A percentile compares a stretch with the other conserved stretches of the same genome.
These are phyloP conservation scores for Gephyroberyx darwinii DNA, from an alignment of 2,797 vertebrate genomes.

Conservation along the genomic window DNA sequence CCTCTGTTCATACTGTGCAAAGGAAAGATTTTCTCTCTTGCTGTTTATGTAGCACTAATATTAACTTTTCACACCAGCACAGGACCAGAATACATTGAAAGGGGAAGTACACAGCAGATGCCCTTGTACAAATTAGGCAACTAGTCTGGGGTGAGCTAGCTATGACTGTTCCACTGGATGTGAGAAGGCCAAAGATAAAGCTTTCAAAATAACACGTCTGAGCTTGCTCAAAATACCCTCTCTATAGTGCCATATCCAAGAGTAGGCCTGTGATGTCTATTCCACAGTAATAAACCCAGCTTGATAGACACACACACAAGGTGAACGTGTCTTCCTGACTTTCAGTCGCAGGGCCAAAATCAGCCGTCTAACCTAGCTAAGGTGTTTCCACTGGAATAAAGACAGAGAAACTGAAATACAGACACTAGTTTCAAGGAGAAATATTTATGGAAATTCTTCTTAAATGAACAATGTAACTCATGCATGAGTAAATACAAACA, in stretches of 20 bases:
- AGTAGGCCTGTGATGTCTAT: neutral
- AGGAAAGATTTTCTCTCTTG: neutral
- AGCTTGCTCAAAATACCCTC: conserved; percentile 12
- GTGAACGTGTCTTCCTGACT: neutral
- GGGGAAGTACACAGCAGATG: neutral
- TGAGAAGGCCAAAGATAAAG: conserved; percentile 22
- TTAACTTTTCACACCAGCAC: neutral
- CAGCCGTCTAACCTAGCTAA: neutral
- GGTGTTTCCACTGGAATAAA: neutral
- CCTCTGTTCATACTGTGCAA: conserved; percentile 41
- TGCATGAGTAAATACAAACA: conserved; percentile 26
- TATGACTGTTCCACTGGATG: conserved; percentile 4
- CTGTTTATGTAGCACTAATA: neutral
- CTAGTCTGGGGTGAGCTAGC: neutral
- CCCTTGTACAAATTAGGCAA: conserved; percentile 25
- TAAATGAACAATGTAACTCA: conserved; percentile 46
- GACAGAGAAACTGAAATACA: neutral
- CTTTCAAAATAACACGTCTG: conserved; percentile 27
- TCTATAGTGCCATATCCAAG: neutral
- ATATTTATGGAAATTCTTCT: conserved; percentile 51
- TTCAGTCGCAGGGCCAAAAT: neutral
- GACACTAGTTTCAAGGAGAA: neutral
- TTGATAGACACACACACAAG: neutral
- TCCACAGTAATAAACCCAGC: neutral
- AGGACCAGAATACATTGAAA: neutral